These are phyloP conservation scores for Istiophorus platypterus DNA, from an alignment of 2,113 vertebrate genomes.

Conservation along the genomic window DNA sequence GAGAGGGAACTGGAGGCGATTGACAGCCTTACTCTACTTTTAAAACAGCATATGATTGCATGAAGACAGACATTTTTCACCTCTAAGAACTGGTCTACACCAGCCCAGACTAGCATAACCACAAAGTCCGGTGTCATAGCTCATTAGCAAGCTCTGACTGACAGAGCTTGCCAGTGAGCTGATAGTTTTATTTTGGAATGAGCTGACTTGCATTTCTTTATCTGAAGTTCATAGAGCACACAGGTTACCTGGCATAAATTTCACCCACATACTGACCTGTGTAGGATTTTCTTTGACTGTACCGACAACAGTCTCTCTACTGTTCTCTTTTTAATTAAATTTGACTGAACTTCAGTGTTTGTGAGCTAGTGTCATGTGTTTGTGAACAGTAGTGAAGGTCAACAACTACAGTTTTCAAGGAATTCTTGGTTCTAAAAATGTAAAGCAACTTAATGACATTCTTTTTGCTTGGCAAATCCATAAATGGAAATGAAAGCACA, in stretches of 20 bases:
- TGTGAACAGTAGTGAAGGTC: background rate
- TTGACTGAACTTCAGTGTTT: background rate
- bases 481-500: background rate
- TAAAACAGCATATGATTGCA: background rate
- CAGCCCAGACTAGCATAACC: background rate
- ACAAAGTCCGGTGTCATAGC: background rate
- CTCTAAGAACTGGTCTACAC: background rate
- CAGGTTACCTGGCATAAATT: background rate
- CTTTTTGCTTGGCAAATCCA: background rate
- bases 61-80: background rate
- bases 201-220: background rate
- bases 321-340: background rate
- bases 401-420: background rate
- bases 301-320: background rate
- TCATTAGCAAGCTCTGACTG: background rate
- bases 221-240: too few species aligned
- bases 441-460: background rate
- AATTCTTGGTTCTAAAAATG: background rate
- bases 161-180: background rate
- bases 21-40: background rate
- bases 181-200: background rate
- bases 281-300: background rate
- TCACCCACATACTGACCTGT: background rate
- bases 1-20: background rate
- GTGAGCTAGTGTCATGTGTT: background rate